These are phyloP conservation scores for Odontamblyopus rebecca DNA, from an alignment of 2,797 vertebrate genomes.

Conservation along the genomic window DNA sequence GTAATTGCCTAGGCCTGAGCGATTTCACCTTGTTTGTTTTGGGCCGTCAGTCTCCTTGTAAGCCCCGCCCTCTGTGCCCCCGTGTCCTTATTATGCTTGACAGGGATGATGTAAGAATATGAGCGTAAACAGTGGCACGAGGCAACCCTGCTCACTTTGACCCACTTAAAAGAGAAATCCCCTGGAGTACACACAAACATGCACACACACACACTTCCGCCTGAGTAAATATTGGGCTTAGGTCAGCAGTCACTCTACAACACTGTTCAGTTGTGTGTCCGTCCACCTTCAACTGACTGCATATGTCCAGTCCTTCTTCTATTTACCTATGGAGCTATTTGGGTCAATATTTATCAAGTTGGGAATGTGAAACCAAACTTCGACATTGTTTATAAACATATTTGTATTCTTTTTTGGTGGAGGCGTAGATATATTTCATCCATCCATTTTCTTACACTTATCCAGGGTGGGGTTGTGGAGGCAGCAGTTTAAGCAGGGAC, in stretches of 20 bases:
- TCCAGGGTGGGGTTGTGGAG: too few species aligned
- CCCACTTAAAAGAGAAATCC: slow-evolving; percentile 71
- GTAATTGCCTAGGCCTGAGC: background rate
- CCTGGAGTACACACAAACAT: slow-evolving; percentile 46
- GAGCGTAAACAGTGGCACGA: slow-evolving; percentile 72
- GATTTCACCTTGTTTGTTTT: slow-evolving; percentile 7
- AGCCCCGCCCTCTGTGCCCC: slow-evolving; percentile 16
- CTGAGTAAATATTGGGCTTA: slow-evolving; percentile 74
- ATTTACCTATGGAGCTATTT: slow-evolving; percentile 62
- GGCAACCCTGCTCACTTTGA: slow-evolving; percentile 70
- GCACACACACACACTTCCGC: slow-evolving; percentile 50
- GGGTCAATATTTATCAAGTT: slow-evolving; percentile 20
- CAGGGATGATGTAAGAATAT: slow-evolving; percentile 70
- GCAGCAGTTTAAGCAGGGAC: too few species aligned
- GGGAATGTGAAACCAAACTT: background rate
- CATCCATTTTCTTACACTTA: too few species aligned
- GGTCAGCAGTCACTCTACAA: slow-evolving; percentile 53
- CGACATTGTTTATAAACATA: background rate
- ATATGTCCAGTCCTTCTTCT: slow-evolving; percentile 21
- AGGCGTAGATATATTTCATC: too few species aligned
- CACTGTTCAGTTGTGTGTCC: slow-evolving; percentile 38
- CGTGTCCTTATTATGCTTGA: slow-evolving; percentile 53
- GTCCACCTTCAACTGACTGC: slow-evolving; percentile 23
- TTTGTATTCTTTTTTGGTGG: background rate
- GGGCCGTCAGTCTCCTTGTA: slow-evolving; percentile 10